A percentile compares a stretch with the other conserved stretches of the same genome.
Evolutionary conservation across 2,113 vertebrate species (phyloP).

Genomic region (Erinaceus europaeus): DNA sequence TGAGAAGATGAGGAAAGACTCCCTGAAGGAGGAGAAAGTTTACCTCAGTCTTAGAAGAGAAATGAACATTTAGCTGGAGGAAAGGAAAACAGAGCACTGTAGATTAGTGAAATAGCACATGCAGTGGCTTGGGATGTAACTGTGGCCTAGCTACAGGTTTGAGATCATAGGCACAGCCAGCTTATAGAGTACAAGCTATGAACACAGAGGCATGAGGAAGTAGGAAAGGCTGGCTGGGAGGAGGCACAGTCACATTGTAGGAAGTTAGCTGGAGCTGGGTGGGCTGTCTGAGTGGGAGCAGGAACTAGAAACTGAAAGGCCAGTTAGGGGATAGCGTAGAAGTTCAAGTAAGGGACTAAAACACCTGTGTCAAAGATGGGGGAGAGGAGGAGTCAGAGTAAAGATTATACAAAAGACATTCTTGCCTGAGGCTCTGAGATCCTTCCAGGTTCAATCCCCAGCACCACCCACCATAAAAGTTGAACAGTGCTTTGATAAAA

Average conservation of each 20-base stretch:
- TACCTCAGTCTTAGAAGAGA: background rate
- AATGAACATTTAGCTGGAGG: background rate
- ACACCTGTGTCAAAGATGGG: no score
- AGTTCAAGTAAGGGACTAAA: background rate
- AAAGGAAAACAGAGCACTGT: background rate
- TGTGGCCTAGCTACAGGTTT: background rate
- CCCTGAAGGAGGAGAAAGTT: background rate
- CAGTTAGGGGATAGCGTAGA: background rate
- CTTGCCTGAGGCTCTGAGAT: no score
- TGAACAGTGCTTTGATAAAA: no score
- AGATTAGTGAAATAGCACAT: background rate
- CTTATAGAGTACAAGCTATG: background rate
- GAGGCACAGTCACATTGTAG: background rate
- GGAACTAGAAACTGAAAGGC: background rate
- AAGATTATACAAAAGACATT: no score
- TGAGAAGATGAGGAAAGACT: background rate
- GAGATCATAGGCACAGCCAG: background rate
- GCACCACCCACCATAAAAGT: no score
- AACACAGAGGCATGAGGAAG: background rate
- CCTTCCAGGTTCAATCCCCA: no score
- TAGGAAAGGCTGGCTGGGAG: no score
- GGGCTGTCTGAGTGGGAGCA: background rate
- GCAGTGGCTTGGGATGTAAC: background rate
- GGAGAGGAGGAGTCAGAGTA: no score
- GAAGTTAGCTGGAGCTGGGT: background rate